Evolutionary conservation across 2,797 vertebrate species (phyloP).

Genomic region (Phalanger gymnotis): DNA sequence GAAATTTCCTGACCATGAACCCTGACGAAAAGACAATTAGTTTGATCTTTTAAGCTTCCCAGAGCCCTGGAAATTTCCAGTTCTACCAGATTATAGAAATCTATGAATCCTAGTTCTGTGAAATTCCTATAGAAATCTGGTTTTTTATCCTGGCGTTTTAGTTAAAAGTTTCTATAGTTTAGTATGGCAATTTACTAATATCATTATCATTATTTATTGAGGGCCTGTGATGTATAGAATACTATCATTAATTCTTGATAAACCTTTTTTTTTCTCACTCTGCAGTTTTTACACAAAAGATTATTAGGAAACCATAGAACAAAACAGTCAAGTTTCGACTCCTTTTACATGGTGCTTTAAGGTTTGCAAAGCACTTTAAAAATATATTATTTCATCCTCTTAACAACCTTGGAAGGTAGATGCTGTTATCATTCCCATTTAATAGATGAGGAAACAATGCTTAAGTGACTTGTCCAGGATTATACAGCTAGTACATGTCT

Average conservation of each 20-base stretch:
- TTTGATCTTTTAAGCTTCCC: background rate
- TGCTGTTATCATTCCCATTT: background rate
- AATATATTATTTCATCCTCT: background rate
- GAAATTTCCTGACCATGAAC: conserved; percentile 4
- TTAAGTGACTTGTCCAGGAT: background rate
- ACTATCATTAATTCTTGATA: background rate
- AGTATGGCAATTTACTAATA: background rate
- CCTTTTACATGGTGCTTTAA: background rate
- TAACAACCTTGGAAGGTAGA: background rate
- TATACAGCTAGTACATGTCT: background rate
- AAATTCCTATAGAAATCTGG: conserved; percentile 2
- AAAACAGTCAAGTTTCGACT: background rate
- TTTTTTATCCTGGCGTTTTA: conserved; percentile 6
- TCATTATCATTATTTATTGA: background rate
- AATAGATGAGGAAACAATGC: background rate
- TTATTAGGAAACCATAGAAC: background rate
- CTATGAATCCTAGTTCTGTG: background rate
- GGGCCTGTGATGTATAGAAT: background rate
- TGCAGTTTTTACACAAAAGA: background rate
- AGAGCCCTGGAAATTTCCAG: conserved; percentile 14
- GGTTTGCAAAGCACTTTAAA: background rate
- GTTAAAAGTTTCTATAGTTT: conserved; percentile 31
- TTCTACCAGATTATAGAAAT: background rate
- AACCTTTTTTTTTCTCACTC: background rate
- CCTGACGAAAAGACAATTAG: background rate